Conservation (phyloP, 2,888 invertebrate species). For the Drosophila demipolita region DNA sequence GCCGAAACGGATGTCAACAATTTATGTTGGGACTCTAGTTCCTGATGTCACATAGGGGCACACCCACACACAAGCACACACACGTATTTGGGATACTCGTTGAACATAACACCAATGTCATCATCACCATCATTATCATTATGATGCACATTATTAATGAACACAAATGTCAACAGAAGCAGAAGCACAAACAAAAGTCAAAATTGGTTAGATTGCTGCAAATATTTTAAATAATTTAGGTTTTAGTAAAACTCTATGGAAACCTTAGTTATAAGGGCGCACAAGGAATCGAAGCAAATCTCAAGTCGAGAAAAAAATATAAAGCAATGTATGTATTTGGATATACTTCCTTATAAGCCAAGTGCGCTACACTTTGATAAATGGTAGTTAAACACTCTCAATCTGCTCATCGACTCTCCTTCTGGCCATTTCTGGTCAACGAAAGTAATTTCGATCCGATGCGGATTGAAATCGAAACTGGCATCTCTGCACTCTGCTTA, state of each 20-base stretch:
- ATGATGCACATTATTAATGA: slow-evolving; percentile 4
- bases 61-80: background rate
- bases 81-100: slow-evolving; percentile 4
- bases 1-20: slow-evolving; percentile 54
- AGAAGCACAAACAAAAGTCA: slow-evolving; percentile 31
- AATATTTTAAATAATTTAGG: slow-evolving; percentile 15
- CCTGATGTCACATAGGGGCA: slow-evolving; percentile 24
- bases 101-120: slow-evolving; percentile 48
- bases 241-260: background rate
- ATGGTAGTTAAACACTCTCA: background rate
- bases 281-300: background rate
- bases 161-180: background rate
- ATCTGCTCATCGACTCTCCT: background rate
- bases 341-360: background rate
- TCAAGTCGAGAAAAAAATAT: background rate
- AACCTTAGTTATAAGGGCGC: background rate
- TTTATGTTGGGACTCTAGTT: slow-evolving; percentile 30
- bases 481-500: background rate
- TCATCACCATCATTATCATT: slow-evolving; percentile 38
- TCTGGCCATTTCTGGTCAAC: slow-evolving; percentile 6
- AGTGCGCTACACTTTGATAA: background rate
- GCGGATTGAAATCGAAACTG: slow-evolving; percentile 39
- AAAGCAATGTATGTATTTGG: background rate
- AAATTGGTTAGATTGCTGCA: slow-evolving; percentile 26
- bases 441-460: slow-evolving; percentile 28